These are phyloP conservation scores for Colletes latitarsis DNA, from an alignment of 1,140 invertebrate species.

Conservation along the genomic window DNA sequence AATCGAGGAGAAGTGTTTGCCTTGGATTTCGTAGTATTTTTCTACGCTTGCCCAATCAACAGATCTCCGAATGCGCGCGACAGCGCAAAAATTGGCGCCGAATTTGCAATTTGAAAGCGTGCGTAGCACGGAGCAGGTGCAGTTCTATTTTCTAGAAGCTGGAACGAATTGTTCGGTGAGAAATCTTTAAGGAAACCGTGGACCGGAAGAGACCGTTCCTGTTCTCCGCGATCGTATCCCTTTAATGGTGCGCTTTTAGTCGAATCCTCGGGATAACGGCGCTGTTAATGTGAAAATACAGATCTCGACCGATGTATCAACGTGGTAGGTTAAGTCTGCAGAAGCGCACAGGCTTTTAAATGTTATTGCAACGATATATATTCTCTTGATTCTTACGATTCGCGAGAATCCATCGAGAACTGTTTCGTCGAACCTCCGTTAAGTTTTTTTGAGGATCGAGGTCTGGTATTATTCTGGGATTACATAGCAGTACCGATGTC, in stretches of 20 bases:
- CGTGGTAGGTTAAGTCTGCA: background rate
- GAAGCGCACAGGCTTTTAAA: background rate
- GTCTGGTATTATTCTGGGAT: too few relatives aligned
- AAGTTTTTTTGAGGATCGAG: too few relatives aligned
- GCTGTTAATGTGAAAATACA: background rate
- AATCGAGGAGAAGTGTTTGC: background rate
- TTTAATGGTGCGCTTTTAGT: background rate
- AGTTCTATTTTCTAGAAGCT: background rate
- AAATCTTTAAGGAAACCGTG: conserved; percentile 16
- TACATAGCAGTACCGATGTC: too few relatives aligned
- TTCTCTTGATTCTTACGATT: background rate
- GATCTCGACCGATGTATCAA: background rate
- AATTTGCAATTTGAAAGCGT: background rate
- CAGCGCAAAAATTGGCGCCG: background rate
- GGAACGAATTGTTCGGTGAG: background rate
- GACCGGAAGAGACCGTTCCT: too few relatives aligned
- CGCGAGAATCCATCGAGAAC: too few relatives aligned
- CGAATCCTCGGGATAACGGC: background rate
- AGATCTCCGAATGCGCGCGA: background rate
- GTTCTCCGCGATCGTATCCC: background rate
- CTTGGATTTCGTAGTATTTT: background rate
- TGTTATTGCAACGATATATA: background rate
- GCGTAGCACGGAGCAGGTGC: background rate
- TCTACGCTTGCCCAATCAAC: conserved; percentile 2
- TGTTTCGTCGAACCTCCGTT: background rate